Base-by-base conservation (phyloP, 2,113 vertebrate species). In the Rhodinocichla rosea region DNA sequence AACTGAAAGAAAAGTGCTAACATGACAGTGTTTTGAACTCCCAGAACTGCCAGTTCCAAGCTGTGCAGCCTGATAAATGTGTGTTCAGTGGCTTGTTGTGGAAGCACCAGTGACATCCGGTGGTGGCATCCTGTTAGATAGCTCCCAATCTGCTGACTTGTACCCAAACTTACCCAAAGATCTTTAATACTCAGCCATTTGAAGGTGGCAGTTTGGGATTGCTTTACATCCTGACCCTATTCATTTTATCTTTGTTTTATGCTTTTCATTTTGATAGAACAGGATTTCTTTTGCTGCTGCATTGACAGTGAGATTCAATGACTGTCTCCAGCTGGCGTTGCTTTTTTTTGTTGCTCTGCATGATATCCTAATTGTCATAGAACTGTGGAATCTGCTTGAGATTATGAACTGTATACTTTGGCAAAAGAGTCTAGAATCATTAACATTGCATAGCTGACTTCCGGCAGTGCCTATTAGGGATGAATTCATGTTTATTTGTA, bases 401-500 rank as follows among this genome's bases (percentile, higher is more conserved):
- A 78, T 96, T 92, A 87, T n/a, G 6, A 83, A 77, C 70, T 85
- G 59, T 80, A 74, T 88, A 59, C 71, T 86, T 95, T 77, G 88
- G 90, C 49, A 77, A 83, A 92, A 83, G 39, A 47, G 62, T 80
- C 32, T 75, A 47, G 68, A 39, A 88, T 96, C 83, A 69, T 91
- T 92, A 92, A 85, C 71, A 68, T 60, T 79, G 53, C 76, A 49
- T 30, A 65, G 90, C 15, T 69, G 88, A 50, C 91, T 89, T 92
- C 87, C 92, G 55, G 79, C 63, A 84, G 76, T 75, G 88, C 39
- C 65, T 90, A n/a, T 88, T 93, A 93, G 49, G 85, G 28, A 56
- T 63, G 52, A 92, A 93, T 86, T 95, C 15, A 59, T 89, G 77
- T 94, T 95, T 96, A 82, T 89, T 89, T 84, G 59, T 83, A 50